Evolutionary conservation across 1,140 invertebrate genomes (phyloP), one percentile per base, ranked within the genome.

Genomic region (Drosophila sturtevanti): DNA sequence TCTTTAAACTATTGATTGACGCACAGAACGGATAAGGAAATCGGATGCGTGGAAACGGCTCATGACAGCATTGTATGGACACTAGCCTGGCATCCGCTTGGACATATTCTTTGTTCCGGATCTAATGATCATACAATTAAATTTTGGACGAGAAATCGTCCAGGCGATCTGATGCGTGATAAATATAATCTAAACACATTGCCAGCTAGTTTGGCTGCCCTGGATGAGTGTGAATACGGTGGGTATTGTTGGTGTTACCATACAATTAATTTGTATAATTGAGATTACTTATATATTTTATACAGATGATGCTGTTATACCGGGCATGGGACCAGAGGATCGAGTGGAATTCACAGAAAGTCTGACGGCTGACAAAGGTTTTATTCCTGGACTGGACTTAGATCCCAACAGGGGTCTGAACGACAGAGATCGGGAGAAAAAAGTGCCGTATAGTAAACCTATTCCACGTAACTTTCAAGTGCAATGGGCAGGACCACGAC

Each of bases 41-140:
- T 99, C 27, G 99, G 98, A 4, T 96, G 96, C 22, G 99, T 99
- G 87, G 98, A 99, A 93, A 96, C 98, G 89, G 99, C 98, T 22
- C 99, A 99, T 92, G 99, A 99, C 92, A 99, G 98, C 82, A 99
- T 99, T 90, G 98, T 99, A 0, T 99, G 99, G 99, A 97, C 98
- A 12, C 93, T 99, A 72, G 97, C 98, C 18, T 99, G 99, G 99
- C 99, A 99, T 94, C 99, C 99, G 1, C 92, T 99, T 4, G 99
- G 99, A 5, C 99, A 99, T 91, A 99, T 99, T 79, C 93, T 99
- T 2, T 99, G 98, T 87, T 99, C 98, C 3, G 98, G 98, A 4
- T 99, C 98, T 21, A 99, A 99, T 93, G 98, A 99, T 93, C 98
- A 99, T 84, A 98, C 98, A 4, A 98, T 95, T 55, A 99, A 99